phyloP scores from a whole-genome alignment of 2,113 vertebrate species.

The Calidris pygmaea region DNA sequence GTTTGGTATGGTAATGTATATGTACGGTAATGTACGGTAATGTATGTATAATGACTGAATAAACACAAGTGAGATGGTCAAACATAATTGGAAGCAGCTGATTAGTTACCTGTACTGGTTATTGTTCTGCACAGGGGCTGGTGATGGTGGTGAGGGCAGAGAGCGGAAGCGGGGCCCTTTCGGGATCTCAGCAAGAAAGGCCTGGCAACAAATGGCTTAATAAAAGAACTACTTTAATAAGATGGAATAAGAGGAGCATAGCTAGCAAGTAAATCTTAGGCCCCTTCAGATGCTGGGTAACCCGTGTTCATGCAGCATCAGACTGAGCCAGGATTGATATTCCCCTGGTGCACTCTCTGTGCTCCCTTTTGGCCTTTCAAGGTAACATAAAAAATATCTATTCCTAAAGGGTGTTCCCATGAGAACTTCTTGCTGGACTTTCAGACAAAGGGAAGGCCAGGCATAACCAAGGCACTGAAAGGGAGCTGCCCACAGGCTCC shows the following conservation, averaged over 20 bases:
- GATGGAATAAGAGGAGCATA: background rate
- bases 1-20: background rate
- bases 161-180: rapidly evolving
- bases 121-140: background rate
- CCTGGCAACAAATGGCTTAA: background rate
- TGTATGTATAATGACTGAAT: background rate
- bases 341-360: background rate
- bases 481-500: background rate
- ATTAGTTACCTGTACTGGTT: background rate
- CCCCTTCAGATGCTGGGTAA: background rate
- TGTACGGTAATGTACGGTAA: no score
- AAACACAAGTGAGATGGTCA: background rate
- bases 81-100: background rate
- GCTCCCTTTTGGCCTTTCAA: background rate
- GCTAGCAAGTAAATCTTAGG: background rate
- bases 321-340: rapidly evolving
- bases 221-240: background rate
- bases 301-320: rapidly evolving
- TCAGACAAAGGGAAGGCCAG: background rate
- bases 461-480: rapidly evolving
- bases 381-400: background rate
- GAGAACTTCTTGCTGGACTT: background rate
- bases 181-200: rapidly evolving
- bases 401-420: background rate
- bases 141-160: background rate